Conservation (phyloP, 2,797 vertebrate species). For the Phalanger gymnotis region DNA sequence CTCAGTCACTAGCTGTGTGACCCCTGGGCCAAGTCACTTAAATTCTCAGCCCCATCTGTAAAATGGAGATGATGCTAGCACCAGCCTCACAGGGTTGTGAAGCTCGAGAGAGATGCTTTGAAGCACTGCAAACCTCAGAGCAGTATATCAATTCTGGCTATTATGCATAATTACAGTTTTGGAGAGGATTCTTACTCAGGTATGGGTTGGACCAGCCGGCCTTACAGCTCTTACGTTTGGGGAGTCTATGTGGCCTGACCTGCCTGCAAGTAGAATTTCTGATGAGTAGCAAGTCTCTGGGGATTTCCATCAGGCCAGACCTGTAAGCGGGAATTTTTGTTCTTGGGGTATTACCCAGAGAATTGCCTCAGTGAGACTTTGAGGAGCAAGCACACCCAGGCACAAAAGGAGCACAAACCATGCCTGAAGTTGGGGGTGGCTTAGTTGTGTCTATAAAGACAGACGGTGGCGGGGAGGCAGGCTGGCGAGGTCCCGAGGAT, state of each 20-base stretch:
- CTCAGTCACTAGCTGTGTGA: neutral
- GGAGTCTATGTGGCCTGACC: neutral
- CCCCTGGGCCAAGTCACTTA: neutral
- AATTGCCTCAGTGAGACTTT: neutral
- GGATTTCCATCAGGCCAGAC: neutral
- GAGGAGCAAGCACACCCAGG: neutral
- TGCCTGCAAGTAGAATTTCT: no score
- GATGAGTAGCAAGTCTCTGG: neutral
- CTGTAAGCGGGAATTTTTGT: neutral
- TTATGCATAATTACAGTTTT: no score
- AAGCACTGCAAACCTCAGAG: no score
- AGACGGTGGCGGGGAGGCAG: accelerated
- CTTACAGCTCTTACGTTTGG: neutral
- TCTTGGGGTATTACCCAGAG: neutral
- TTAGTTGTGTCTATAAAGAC: neutral
- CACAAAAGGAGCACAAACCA: neutral
- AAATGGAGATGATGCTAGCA: no score
- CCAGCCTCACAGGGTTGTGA: no score
- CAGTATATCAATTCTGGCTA: no score
- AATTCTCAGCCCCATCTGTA: neutral
- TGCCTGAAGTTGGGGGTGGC: neutral
- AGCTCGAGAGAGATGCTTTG: no score
- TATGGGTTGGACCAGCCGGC: no score
- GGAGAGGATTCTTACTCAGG: no score
- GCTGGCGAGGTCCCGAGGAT: neutral